Evolutionary conservation across 2,797 vertebrate genomes (phyloP).

Genomic region (Cetoscarus ocellatus): DNA sequence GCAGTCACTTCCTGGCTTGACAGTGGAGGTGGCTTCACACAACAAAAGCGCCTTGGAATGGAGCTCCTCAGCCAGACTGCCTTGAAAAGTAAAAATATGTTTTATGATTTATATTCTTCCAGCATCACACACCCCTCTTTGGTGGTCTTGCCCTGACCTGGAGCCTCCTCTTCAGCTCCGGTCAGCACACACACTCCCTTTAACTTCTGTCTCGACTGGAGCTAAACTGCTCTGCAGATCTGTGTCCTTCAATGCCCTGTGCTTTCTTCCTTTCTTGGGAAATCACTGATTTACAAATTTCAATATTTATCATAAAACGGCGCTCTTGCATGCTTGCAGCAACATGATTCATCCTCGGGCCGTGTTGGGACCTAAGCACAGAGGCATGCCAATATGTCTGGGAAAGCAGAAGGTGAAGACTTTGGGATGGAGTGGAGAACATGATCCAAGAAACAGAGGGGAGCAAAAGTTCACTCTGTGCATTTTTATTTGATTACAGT

Average conservation of each 20-base stretch:
- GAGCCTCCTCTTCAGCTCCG: conserved; percentile 63
- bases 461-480: conserved; percentile 83
- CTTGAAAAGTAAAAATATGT: too few species aligned
- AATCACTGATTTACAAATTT: conserved; percentile 84
- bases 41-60: too few species aligned
- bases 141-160: conserved; percentile 72
- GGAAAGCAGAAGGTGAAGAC: conserved; percentile 83
- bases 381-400: conserved; percentile 86
- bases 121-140: conserved; percentile 32
- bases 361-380: conserved; percentile 79
- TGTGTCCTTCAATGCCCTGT: conserved; percentile 38
- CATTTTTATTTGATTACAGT: conserved; percentile 78
- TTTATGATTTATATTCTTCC: background rate
- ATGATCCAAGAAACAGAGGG: conserved; percentile 75
- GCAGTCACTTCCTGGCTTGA: too few species aligned
- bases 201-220: conserved; percentile 51
- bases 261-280: conserved; percentile 50
- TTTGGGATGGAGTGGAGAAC: conserved; percentile 76
- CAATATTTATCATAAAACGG: conserved; percentile 84
- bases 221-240: conserved; percentile 56
- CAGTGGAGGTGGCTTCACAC: too few species aligned
- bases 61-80: too few species aligned
- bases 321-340: conserved; percentile 79
- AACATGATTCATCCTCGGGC: conserved; percentile 83
- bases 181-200: conserved; percentile 31